A percentile compares a stretch with the other conserved stretches of the same genome.
These are phyloP conservation scores for Microctonus aethiopoides DNA, from an alignment of 2,888 invertebrate species.

Conservation along the genomic window DNA sequence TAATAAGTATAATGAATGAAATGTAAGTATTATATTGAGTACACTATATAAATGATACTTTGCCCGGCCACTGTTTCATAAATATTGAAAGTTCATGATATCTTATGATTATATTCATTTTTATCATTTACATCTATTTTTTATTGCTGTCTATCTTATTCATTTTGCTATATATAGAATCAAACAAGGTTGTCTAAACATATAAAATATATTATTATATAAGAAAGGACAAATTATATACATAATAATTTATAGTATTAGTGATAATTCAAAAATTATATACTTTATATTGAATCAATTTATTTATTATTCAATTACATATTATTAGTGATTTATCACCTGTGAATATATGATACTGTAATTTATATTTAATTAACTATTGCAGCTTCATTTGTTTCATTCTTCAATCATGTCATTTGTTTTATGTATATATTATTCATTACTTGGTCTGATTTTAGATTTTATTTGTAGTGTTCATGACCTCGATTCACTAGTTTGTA, in stretches of 20 bases:
- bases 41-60: constrained; percentile 19
- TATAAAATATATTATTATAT: constrained; percentile 53
- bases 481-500: constrained; percentile 33
- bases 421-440: background rate
- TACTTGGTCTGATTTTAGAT: constrained; percentile 21
- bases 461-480: constrained; percentile 43
- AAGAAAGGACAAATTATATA: constrained; percentile 50
- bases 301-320: constrained; percentile 18
- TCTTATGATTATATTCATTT: background rate
- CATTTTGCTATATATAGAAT: constrained; percentile 26
- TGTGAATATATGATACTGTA: background rate
- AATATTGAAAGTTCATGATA: background rate
- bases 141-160: background rate
- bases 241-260: constrained; percentile 32
- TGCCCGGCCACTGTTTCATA: constrained; percentile 6
- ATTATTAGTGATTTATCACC: background rate
- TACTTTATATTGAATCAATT: constrained; percentile 20
- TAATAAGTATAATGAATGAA: background rate
- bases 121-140: constrained; percentile 5
- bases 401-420: constrained; percentile 21
- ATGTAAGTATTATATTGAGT: background rate
- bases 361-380: constrained; percentile 13
- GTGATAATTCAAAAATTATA: background rate
- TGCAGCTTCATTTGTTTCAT: constrained; percentile 34
- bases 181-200: constrained; percentile 32